Evolutionary conservation across 2,113 vertebrate genomes (phyloP).

Genomic region (Falco punctatus): DNA sequence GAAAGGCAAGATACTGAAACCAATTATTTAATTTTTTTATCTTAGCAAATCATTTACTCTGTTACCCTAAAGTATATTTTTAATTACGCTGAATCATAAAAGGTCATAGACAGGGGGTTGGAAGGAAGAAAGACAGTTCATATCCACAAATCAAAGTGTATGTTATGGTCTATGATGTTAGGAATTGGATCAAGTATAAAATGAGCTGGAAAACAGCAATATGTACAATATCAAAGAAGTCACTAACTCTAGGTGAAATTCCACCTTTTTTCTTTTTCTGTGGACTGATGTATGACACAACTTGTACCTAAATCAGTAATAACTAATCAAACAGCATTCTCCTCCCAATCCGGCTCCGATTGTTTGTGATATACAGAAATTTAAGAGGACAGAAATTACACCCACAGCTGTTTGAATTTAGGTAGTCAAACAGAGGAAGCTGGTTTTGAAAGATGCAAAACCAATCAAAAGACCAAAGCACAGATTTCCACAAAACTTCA

Average conservation of each 20-base stretch:
- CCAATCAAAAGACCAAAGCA: background rate
- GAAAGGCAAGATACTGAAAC: background rate
- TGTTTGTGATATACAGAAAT: background rate
- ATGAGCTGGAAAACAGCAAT: background rate
- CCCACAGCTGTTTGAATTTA: background rate
- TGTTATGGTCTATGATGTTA: background rate
- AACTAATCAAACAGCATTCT: background rate
- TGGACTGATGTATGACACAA: accelerated
- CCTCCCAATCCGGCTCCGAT: background rate
- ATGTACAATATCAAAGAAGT: background rate
- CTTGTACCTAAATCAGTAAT: background rate
- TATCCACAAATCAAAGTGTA: background rate
- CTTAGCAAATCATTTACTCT: background rate
- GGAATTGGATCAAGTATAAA: background rate
- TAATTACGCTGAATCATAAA: background rate
- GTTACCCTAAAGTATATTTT: background rate
- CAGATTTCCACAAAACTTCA: background rate
- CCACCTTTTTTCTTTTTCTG: background rate
- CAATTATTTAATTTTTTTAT: background rate
- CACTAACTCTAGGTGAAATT: background rate
- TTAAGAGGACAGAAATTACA: background rate
- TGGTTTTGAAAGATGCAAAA: background rate
- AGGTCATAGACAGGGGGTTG: background rate
- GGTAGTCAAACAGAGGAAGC: background rate
- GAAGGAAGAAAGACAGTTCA: background rate